Percentiles rank a stretch among this genome's conserved stretches.
These are phyloP conservation scores for Tenebrio molitor DNA, from an alignment of 1,140 invertebrate genomes.

Conservation along the genomic window DNA sequence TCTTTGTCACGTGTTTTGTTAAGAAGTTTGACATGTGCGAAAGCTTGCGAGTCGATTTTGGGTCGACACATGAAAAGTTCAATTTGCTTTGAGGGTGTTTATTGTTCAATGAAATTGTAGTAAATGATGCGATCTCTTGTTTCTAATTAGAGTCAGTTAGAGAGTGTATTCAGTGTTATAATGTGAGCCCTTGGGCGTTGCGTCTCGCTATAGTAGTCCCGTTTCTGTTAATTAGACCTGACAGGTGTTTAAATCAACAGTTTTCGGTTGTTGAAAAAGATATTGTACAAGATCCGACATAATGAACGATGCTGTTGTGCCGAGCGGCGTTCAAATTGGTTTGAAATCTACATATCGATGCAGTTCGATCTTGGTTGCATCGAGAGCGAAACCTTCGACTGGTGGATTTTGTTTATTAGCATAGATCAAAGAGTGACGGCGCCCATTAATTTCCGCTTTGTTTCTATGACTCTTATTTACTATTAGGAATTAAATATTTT, in stretches of 20 bases:
- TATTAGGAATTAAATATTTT: constrained; percentile 41
- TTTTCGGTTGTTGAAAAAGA: constrained; percentile 1
- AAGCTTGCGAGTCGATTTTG: too few species aligned
- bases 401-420: constrained; percentile 41
- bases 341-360: constrained; percentile 18
- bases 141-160: constrained; percentile 31
- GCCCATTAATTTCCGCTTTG: constrained; percentile 43
- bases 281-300: background rate
- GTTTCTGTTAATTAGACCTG: constrained; percentile 19
- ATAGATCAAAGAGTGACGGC: constrained; percentile 31
- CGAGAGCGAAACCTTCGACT: constrained; percentile 6
- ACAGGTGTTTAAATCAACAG: constrained; percentile 11
- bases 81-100: too few species aligned
- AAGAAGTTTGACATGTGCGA: too few species aligned
- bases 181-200: too few species aligned
- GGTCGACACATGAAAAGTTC: too few species aligned
- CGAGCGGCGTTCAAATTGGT: constrained; percentile 2
- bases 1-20: too few species aligned
- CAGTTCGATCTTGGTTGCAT: constrained; percentile 14
- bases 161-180: constrained; percentile 13
- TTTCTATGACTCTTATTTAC: constrained; percentile 39
- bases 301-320: background rate
- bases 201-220: too few species aligned
- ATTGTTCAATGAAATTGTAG: constrained; percentile 4
- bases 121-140: constrained; percentile 9